Evolutionary conservation across 2,797 vertebrate genomes (phyloP).

Genomic region (Zenarchopterus dispar): DNA sequence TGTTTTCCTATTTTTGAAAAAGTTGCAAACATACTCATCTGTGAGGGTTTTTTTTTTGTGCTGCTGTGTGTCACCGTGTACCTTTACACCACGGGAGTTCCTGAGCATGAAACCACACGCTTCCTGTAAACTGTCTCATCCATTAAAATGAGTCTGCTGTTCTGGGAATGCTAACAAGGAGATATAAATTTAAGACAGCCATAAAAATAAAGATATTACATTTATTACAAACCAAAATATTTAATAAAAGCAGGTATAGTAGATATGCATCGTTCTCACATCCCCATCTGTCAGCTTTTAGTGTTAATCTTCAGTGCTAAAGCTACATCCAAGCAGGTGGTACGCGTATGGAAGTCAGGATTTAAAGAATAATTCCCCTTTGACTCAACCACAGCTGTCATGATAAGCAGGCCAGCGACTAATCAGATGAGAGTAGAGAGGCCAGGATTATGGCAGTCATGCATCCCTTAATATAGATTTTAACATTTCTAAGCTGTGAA

Average conservation of each 20-base stretch:
- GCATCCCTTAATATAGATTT: slow-evolving; percentile 34
- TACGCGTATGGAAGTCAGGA: slow-evolving; percentile 52
- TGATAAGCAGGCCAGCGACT: slow-evolving; percentile 44
- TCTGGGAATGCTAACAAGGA: slow-evolving; percentile 4
- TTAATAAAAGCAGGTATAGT: slow-evolving; percentile 45
- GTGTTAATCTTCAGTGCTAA: slow-evolving; percentile 51
- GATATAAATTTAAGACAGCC: slow-evolving; percentile 40
- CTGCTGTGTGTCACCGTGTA: not conserved
- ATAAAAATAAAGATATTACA: slow-evolving; percentile 53
- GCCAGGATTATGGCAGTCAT: slow-evolving; percentile 9
- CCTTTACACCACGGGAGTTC: slow-evolving; percentile 1
- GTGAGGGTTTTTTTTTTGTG: not conserved
- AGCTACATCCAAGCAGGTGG: slow-evolving; percentile 59
- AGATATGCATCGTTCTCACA: slow-evolving; percentile 40
- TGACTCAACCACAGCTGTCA: slow-evolving; percentile 55
- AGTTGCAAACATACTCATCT: slow-evolving; percentile 18
- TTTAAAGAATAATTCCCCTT: slow-evolving; percentile 65
- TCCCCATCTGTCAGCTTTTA: slow-evolving; percentile 62
- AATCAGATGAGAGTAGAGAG: slow-evolving; percentile 51
- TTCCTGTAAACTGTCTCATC: no score
- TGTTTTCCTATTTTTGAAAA: slow-evolving; percentile 23
- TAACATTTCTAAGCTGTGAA: slow-evolving; percentile 13
- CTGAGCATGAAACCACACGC: no score
- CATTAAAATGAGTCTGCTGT: slow-evolving; percentile 1
- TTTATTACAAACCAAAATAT: slow-evolving; percentile 52